phyloP scores from a whole-genome alignment of 2,797 vertebrate species.

The Hapalemur alaotrensis region DNA sequence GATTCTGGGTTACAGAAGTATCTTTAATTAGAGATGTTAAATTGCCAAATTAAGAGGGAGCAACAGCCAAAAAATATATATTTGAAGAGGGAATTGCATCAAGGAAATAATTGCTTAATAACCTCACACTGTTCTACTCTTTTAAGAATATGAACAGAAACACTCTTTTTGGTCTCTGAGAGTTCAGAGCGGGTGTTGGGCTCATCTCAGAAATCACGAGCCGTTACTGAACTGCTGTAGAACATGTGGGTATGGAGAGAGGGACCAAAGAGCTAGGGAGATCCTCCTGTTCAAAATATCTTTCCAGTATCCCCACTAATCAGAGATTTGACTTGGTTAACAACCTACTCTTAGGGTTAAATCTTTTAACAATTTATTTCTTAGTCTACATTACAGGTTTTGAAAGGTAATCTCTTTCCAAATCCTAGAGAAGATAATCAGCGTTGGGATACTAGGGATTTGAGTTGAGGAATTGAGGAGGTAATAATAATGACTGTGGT shows the following conservation, averaged over 20 bases:
- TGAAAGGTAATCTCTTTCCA: neutral
- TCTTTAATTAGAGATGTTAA: constrained; percentile 46
- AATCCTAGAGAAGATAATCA: neutral
- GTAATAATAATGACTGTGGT: neutral
- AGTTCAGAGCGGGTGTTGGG: neutral
- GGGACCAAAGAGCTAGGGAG: neutral
- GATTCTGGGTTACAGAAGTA: neutral
- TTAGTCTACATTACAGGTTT: neutral
- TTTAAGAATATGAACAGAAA: neutral
- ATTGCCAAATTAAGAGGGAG: constrained; percentile 23
- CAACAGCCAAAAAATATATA: neutral
- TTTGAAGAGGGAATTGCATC: neutral
- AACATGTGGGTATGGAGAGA: neutral
- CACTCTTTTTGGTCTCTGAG: neutral
- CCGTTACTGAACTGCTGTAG: neutral
- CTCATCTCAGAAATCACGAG: neutral
- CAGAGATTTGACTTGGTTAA: neutral
- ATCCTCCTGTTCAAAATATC: neutral
- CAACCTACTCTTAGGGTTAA: neutral
- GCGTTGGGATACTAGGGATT: neutral
- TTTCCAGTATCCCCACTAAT: neutral
- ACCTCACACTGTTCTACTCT: neutral
- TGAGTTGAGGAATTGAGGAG: neutral
- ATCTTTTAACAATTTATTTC: neutral
- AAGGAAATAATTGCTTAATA: constrained; percentile 27